Evolutionary conservation across 2,113 vertebrate species (phyloP), one percentile per base, ranked within the genome.

Genomic region (Burhinus oedicnemus): DNA sequence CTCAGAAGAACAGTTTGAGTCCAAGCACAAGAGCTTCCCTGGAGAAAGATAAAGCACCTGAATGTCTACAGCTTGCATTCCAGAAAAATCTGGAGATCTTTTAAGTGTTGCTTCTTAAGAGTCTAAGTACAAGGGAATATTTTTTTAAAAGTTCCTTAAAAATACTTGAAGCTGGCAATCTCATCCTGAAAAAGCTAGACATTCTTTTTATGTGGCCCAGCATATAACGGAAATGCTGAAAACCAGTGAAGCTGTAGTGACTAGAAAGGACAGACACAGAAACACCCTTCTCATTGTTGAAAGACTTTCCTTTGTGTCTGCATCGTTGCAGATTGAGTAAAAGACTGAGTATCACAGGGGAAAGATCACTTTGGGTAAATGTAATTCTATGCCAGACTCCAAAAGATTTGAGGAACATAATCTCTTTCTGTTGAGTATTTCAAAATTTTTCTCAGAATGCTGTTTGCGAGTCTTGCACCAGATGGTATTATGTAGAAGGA

Each of bases 1-100:
- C 27, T 83, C 70, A 65, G 68, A 72, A 87, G 62, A 88, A 58
- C 42, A 38, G 40, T 78, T 60, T 36, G 87, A 89, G 69, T 87
- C 34, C 34, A 49, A 91, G 70, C 40, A 82, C 70, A 82, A 55
- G 95, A 93, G 77, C 52, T 95, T 92, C 72, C 76, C 57, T 11
- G 6, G 83, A 61, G 83, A 89, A 82, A 69, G 83, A 79, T 87
- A 94, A 97, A 89, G 51, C 61, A 71, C 77, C 80, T 89, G 57
- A 62, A 72, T 61, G 40, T 82, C 80, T 84, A 22, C 83, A 92
- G 40, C 49, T 89, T 81, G 49, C 68, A 66, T 96, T 91, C 80
- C 95, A 96, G 83, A 90, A 76, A 58, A 94, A 69, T 79, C 57
- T 95, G 61, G 87, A 71, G 47, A 34, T 84, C 9, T 74, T 72